Evolutionary conservation across 2,113 vertebrate species (phyloP), one percentile per base, ranked within the genome.

Genomic region (Hemicordylus capensis): DNA sequence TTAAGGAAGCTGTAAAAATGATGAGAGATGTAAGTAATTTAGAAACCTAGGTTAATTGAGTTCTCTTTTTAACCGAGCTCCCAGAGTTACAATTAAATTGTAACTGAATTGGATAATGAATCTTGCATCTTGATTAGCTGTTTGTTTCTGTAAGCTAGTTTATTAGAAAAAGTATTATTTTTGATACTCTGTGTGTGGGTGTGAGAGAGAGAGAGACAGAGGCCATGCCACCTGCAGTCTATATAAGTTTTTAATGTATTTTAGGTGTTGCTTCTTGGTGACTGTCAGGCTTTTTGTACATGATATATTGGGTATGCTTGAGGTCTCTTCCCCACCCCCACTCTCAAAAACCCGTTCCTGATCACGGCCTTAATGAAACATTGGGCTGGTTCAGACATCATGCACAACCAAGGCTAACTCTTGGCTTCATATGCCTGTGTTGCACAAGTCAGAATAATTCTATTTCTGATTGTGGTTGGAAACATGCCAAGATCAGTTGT

Each of bases 1-100:
- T 99, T 91, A 97, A 97, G 95, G 98, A 99, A 96, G 98, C 98
- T 61, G 98, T 99, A 75, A 99, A 99, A 96, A 99, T 99, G 96
- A 99, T 99, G 98, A 98, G 99, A 98, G 98, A 99, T 93, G 98
- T 99, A 95, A 99, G 98, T 98, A 91, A 85, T 75, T 84, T 81
- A 34, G 70, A 83, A 61, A 19, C 12, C 70, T 3, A n/a, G 56
- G 3, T 28, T 80, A 17, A 51, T 70, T 76, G 63, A n/a, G 42
- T 70, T 22, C 2, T 6, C 51, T 42, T 0, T 20, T 3, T 10
- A 87, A 19, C 31, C 78, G 67, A 9, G n/a, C 77, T 22, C 7
- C 56, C 73, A 24, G 37, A 20, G 1, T 26, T 15, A 34, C 34
- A 54, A 46, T 72, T 42, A 74, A 44, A 31, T 54, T 54, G 51